These are phyloP conservation scores for Drosophila parabipectinata DNA, from an alignment of 1,140 invertebrate genomes.

Conservation along the genomic window DNA sequence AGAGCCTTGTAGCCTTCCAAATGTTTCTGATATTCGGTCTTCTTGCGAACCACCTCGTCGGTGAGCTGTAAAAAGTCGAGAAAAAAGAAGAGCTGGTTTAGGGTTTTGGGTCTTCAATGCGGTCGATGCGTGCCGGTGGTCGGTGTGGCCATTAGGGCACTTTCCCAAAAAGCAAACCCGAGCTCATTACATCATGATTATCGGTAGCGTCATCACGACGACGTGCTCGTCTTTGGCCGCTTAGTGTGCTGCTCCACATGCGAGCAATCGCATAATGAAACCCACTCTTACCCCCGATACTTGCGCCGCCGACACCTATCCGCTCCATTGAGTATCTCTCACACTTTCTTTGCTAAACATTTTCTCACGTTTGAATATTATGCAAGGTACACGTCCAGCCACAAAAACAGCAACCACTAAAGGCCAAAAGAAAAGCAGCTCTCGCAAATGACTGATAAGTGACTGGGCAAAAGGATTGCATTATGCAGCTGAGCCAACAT, in stretches of 20 bases:
- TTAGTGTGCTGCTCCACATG: constrained; percentile 42
- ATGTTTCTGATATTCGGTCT: constrained; percentile 93
- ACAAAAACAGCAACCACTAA: neutral
- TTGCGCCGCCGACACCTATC: constrained; percentile 21
- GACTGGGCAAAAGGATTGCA: constrained; percentile 72
- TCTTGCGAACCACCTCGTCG: constrained; percentile 91
- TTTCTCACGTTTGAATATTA: constrained; percentile 65
- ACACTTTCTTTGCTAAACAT: constrained; percentile 64
- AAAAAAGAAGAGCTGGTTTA: constrained; percentile 47
- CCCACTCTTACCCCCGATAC: constrained; percentile 7
- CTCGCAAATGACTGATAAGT: constrained; percentile 62
- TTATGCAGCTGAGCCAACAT: constrained; percentile 63
- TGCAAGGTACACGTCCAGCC: constrained; percentile 34
- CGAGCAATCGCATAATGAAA: constrained; percentile 45
- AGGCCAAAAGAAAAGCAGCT: constrained; percentile 5
- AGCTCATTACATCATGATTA: constrained; percentile 57
- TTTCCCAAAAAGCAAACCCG: constrained; percentile 49
- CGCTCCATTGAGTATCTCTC: constrained; percentile 43
- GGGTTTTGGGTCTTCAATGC: constrained; percentile 28
- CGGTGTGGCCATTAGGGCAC: constrained; percentile 46
- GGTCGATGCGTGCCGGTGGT: constrained; percentile 9
- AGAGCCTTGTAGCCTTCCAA: constrained; percentile 92
- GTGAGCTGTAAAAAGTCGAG: constrained; percentile 89
- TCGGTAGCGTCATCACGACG: constrained; percentile 6
- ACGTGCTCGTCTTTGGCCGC: constrained; percentile 39